These are phyloP conservation scores for Pararge aegeria DNA, from an alignment of 1,140 invertebrate species.

Conservation along the genomic window DNA sequence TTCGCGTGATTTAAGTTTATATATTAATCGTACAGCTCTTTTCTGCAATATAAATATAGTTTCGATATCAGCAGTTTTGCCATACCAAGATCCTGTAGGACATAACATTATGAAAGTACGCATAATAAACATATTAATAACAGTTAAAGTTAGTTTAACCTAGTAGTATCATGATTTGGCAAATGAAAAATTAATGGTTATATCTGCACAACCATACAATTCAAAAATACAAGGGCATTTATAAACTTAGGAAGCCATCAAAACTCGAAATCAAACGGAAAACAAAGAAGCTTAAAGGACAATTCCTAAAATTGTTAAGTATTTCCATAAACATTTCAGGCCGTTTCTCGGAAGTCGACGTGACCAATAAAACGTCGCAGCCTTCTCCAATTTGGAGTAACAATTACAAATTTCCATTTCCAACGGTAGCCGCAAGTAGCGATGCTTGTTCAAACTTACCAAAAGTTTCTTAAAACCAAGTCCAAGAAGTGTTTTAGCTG, in stretches of 20 bases:
- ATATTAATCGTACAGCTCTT: no score
- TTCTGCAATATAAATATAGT: no score
- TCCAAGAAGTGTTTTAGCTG: constrained; percentile 31
- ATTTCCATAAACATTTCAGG: constrained; percentile 16
- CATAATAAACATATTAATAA: no score
- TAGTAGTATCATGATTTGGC: no score
- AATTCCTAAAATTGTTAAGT: constrained; percentile 9
- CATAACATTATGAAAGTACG: no score
- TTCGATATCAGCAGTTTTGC: no score
- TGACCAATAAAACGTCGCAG: constrained; percentile 22
- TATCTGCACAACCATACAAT: no score
- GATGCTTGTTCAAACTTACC: constrained; percentile 24
- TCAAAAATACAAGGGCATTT: constrained; percentile 19
- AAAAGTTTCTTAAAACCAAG: constrained; percentile 25
- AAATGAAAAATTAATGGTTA: no score
- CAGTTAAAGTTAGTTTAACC: no score
- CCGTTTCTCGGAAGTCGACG: constrained; percentile 17
- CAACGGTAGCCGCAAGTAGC: constrained; percentile 21
- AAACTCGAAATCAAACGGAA: background rate
- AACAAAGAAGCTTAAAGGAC: background rate
- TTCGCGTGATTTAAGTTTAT: no score
- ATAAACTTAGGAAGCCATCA: background rate
- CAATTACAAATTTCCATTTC: constrained; percentile 36
- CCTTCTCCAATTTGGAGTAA: constrained; percentile 35
- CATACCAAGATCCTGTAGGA: no score